phyloP scores from a whole-genome alignment of 2,113 vertebrate genomes.

The Monopterus albus region DNA sequence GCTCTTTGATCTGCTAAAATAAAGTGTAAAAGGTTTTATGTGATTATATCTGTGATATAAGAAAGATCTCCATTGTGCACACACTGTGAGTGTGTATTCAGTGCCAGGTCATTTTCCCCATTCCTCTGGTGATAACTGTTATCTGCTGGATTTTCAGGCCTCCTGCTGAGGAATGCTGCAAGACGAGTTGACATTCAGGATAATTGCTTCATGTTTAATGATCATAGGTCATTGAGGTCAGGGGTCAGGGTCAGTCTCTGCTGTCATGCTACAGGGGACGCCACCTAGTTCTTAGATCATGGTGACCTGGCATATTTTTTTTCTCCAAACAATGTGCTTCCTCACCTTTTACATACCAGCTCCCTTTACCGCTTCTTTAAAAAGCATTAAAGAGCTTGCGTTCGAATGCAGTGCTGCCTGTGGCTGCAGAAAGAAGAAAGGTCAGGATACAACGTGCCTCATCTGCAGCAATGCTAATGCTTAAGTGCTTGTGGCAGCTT shows the following conservation, averaged over 20 bases:
- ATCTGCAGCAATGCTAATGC: conserved; percentile 13
- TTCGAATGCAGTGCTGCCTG: conserved; percentile 13
- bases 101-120: background rate
- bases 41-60: too few species aligned
- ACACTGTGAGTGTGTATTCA: background rate
- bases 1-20: too few species aligned
- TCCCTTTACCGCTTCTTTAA: conserved; percentile 33
- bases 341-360: conserved; percentile 33
- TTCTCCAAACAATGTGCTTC: conserved; percentile 30
- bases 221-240: conserved; percentile 43
- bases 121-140: conserved; percentile 16
- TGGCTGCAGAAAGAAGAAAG: conserved; percentile 3
- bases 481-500: conserved; percentile 12
- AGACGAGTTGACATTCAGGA: conserved; percentile 24
- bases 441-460: background rate
- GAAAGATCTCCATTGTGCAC: too few species aligned
- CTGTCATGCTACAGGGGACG: conserved; percentile 36
- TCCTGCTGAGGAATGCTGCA: conserved; percentile 26
- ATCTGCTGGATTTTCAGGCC: conserved; percentile 8
- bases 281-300: conserved; percentile 50
- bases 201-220: conserved; percentile 66
- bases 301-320: conserved; percentile 20
- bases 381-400: conserved; percentile 1
- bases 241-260: conserved; percentile 61
- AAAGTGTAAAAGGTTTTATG: conserved; percentile 5